Conservation (phyloP, 2,113 vertebrate genomes). For the Nerophis ophidion region DNA sequence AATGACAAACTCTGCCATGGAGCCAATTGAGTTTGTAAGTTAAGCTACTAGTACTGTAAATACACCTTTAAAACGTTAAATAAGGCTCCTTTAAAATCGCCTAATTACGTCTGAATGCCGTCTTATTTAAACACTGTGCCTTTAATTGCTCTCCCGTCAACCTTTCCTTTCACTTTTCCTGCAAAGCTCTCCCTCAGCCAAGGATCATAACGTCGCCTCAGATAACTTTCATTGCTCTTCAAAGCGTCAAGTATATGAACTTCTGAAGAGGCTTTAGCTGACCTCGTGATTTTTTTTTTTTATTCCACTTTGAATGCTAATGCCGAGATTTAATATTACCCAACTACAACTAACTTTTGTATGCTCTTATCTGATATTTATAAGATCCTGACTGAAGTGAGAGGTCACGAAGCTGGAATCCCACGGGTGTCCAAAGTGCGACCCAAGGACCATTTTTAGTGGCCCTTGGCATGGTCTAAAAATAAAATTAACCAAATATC, state of each 20-base stretch:
- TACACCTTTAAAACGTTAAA: too few relatives aligned
- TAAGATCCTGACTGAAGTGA: too few relatives aligned
- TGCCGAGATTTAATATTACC: slow-evolving; percentile 36
- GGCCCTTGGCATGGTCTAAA: too few relatives aligned
- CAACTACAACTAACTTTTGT: not conserved
- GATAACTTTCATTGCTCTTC: slow-evolving; percentile 59
- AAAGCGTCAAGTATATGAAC: slow-evolving; percentile 57
- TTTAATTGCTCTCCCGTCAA: slow-evolving; percentile 10
- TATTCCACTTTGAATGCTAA: slow-evolving; percentile 53
- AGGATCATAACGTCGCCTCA: slow-evolving; percentile 58
- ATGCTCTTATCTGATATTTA: not conserved
- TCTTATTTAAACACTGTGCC: slow-evolving; percentile 19
- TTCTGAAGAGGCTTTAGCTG: slow-evolving; percentile 52
- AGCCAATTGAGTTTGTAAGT: too few relatives aligned
- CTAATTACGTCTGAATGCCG: slow-evolving; percentile 33
- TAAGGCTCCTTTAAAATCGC: too few relatives aligned
- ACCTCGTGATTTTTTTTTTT: slow-evolving; percentile 34
- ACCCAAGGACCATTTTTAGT: too few relatives aligned
- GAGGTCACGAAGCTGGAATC: too few relatives aligned
- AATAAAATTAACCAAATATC: too few relatives aligned
- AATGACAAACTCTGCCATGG: too few relatives aligned
- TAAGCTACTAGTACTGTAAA: too few relatives aligned
- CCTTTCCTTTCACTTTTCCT: slow-evolving; percentile 15
- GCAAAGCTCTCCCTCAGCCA: slow-evolving; percentile 21
- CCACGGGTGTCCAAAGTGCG: too few relatives aligned